These are phyloP conservation scores for Macrophya annulata DNA, from an alignment of 2,888 invertebrate genomes.

Conservation along the genomic window DNA sequence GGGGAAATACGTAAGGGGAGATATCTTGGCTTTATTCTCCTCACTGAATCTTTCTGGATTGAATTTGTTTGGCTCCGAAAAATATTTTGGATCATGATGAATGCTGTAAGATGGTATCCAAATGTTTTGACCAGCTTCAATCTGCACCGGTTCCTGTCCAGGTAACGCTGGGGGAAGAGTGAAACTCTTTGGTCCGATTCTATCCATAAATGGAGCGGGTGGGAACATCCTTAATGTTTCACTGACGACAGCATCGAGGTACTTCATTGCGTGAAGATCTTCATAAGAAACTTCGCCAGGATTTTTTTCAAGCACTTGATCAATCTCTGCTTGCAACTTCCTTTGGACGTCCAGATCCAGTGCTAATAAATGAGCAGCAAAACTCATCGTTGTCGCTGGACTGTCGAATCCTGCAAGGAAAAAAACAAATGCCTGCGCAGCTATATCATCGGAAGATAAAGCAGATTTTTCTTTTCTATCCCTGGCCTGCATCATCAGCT, in stretches of 20 bases:
- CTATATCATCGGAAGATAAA: constrained; percentile 69
- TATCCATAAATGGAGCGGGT: constrained; percentile 78
- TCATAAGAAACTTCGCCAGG: constrained; percentile 58
- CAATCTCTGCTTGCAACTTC: constrained; percentile 72
- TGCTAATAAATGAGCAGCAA: constrained; percentile 60
- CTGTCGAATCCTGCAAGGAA: constrained; percentile 65
- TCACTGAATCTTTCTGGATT: constrained; percentile 80
- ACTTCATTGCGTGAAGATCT: constrained; percentile 61
- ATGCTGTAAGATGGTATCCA: constrained; percentile 72
- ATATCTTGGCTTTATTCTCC: constrained; percentile 79
- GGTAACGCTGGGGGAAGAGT: constrained; percentile 73
- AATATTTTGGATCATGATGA: constrained; percentile 71
- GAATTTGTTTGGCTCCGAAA: constrained; percentile 74
- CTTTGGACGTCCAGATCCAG: constrained; percentile 78
- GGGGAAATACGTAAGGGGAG: constrained; percentile 80
- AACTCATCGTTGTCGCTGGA: constrained; percentile 60
- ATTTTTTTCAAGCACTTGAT: constrained; percentile 59
- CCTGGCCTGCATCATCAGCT: constrained; percentile 45
- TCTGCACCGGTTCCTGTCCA: constrained; percentile 68
- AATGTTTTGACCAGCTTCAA: constrained; percentile 62
- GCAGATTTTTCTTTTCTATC: constrained; percentile 15
- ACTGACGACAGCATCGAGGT: constrained; percentile 78
- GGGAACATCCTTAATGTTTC: constrained; percentile 81
- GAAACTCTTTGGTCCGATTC: constrained; percentile 81
- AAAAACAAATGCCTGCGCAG: constrained; percentile 77